Evolutionary conservation across 2,888 invertebrate species (phyloP).

Genomic region (Synanthedon formicaeformis): DNA sequence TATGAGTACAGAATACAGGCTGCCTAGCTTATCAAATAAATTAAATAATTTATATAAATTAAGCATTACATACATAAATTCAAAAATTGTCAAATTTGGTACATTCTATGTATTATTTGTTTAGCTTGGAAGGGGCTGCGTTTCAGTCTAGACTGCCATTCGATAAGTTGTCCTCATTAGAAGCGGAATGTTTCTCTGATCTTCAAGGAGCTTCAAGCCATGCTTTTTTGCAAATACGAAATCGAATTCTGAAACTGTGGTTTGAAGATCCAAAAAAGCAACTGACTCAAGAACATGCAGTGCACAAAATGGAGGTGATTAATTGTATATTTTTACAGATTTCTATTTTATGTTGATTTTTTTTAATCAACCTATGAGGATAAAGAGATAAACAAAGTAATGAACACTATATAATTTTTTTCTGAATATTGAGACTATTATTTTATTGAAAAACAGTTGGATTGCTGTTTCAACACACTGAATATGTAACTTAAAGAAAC

Average conservation of each 20-base stretch:
- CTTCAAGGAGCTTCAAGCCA: slow-evolving; percentile 86
- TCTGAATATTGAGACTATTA: background rate
- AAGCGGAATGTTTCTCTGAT: slow-evolving; percentile 94
- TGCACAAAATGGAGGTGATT: slow-evolving; percentile 80
- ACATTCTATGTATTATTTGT: slow-evolving; percentile 2
- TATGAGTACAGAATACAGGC: no score
- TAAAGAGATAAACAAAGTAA: no score
- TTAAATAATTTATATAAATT: no score
- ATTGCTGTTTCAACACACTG: no score
- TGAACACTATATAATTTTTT: background rate
- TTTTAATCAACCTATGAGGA: background rate
- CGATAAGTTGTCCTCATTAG: slow-evolving; percentile 93
- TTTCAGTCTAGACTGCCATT: slow-evolving; percentile 94
- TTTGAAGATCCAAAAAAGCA: slow-evolving; percentile 95
- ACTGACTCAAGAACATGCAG: slow-evolving; percentile 82
- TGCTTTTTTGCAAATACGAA: slow-evolving; percentile 92
- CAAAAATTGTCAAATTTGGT: no score
- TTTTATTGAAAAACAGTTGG: no score
- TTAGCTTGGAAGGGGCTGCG: slow-evolving; percentile 89
- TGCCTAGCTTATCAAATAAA: no score
- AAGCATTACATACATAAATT: no score
- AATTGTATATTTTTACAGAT: slow-evolving; percentile 3
- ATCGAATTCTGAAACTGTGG: slow-evolving; percentile 93
- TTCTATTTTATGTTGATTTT: background rate
- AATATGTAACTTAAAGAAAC: no score